Evolutionary conservation across 2,797 vertebrate genomes (phyloP).

Genomic region (Ataeniobius toweri): DNA sequence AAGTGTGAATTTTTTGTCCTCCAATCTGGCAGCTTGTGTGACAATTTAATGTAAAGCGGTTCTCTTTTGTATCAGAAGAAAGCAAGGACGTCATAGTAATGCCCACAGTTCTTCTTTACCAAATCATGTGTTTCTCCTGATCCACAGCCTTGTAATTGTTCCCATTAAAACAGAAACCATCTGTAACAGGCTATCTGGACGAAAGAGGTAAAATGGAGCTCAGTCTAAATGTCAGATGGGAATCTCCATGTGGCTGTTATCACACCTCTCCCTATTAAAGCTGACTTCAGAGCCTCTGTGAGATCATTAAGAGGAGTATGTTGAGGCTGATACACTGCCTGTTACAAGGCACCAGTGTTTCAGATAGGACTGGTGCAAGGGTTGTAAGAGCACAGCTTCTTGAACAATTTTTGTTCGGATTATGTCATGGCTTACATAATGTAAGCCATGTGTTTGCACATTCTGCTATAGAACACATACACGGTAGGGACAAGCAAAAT

Average conservation of each 20-base stretch:
- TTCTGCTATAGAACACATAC: constrained; percentile 6
- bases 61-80: constrained; percentile 10
- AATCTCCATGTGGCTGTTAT: constrained; percentile 63
- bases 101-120: constrained; percentile 13
- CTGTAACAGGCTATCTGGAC: constrained; percentile 50
- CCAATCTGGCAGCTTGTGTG: constrained; percentile 5
- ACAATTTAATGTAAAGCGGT: constrained; percentile 14
- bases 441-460: background rate
- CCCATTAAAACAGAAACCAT: constrained; percentile 53
- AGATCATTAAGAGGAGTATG: constrained; percentile 60
- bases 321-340: constrained; percentile 40
- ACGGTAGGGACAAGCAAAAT: constrained; percentile 1
- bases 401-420: constrained; percentile 33
- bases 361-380: constrained; percentile 31
- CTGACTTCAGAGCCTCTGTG: constrained; percentile 42
- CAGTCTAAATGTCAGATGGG: constrained; percentile 59
- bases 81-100: constrained; percentile 1
- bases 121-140: constrained; percentile 43
- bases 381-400: constrained; percentile 28
- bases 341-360: constrained; percentile 38
- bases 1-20: constrained; percentile 18
- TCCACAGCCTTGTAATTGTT: constrained; percentile 50
- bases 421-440: constrained; percentile 15
- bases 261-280: constrained; percentile 70
- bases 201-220: constrained; percentile 50